A percentile compares a stretch with the other conserved stretches of the same genome.
These are phyloP conservation scores for Heliocidaris tuberculata DNA, from an alignment of 35 echinoderm and acorn worm genomes.

Conservation along the genomic window DNA sequence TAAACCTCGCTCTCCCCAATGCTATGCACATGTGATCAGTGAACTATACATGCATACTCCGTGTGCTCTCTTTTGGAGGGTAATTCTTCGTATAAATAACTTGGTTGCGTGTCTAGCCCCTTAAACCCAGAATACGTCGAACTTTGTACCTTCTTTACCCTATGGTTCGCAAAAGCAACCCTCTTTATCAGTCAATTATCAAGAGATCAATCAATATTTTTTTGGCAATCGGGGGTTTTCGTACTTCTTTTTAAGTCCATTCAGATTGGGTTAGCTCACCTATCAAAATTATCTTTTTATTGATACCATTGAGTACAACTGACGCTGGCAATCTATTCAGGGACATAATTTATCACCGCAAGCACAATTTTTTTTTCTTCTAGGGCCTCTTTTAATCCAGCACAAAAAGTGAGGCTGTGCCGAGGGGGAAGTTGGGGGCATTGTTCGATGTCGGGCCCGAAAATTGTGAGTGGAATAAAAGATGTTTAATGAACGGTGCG, in stretches of 20 bases:
- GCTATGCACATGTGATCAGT: too few species aligned
- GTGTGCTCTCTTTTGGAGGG: too few species aligned
- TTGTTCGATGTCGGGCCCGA: constrained; percentile 12
- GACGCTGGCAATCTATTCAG: constrained; percentile 29
- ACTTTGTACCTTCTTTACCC: not conserved
- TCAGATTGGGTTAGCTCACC: constrained; percentile 29
- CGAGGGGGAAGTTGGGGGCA: constrained; percentile 6
- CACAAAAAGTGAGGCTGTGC: constrained; percentile 9
- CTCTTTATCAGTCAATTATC: constrained; percentile 28
- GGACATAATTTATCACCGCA: constrained; percentile 25
- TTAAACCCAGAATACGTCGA: not conserved
- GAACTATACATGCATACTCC: too few species aligned
- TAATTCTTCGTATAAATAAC: too few species aligned
- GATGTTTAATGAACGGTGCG: constrained; percentile 38
- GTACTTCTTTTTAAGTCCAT: constrained; percentile 22
- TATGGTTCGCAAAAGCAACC: not conserved
- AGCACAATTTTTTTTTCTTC: not conserved
- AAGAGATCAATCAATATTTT: constrained; percentile 38
- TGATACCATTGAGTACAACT: not conserved
- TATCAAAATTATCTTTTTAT: constrained; percentile 45
- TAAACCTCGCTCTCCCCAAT: too few species aligned
- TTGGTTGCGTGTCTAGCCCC: not conserved
- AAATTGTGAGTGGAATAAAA: constrained; percentile 22
- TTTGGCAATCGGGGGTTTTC: constrained; percentile 16
- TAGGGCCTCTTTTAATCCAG: not conserved